phyloP scores from a whole-genome alignment of 2,113 vertebrate genomes.

The Mixornis gularis region DNA sequence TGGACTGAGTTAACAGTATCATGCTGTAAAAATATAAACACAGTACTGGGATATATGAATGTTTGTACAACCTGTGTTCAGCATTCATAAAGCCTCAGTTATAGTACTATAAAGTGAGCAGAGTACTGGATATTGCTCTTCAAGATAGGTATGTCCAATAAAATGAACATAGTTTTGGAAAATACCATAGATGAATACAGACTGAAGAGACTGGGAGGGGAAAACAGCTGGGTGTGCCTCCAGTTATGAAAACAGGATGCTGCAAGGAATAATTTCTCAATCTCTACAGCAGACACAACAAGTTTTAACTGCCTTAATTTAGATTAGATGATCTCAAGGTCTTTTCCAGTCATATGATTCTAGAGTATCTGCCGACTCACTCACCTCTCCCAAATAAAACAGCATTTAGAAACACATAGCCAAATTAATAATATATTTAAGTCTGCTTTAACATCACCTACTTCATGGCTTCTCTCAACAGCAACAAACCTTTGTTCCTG shows the following conservation, averaged over 20 bases:
- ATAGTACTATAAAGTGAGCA: neutral
- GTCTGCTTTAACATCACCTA: neutral
- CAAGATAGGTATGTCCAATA: neutral
- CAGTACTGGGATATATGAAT: neutral
- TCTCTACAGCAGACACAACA: constrained; percentile 28
- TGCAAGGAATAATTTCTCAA: constrained; percentile 51
- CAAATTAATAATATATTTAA: neutral
- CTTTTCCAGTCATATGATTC: neutral
- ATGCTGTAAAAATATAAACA: neutral
- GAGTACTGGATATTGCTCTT: neutral
- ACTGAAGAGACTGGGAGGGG: neutral
- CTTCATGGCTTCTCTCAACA: neutral
- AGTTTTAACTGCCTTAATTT: constrained; percentile 22
- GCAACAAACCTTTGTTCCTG: neutral
- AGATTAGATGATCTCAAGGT: constrained; percentile 39
- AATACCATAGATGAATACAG: neutral
- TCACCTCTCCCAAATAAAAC: neutral
- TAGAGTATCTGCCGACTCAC: neutral
- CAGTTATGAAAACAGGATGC: constrained; percentile 44
- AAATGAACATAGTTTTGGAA: neutral
- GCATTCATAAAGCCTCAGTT: neutral
- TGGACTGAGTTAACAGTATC: neutral
- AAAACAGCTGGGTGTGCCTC: constrained; percentile 11
- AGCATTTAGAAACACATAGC: neutral
- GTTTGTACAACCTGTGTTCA: neutral